Conservation (phyloP, 2,888 invertebrate species). For the Habrosyne pyritoides region DNA sequence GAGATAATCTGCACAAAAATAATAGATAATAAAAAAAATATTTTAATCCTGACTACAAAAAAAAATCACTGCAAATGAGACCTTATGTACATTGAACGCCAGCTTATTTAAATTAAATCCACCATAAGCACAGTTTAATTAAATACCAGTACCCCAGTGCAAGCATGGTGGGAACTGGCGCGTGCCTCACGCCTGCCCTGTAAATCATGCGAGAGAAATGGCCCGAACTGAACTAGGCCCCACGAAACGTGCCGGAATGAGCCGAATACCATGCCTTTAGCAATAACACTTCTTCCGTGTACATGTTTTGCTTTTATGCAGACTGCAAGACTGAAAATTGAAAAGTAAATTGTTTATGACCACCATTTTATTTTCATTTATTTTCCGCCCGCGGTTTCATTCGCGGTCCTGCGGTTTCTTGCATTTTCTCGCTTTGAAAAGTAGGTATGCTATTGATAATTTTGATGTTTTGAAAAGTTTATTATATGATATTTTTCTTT, state of each 20-base stretch:
- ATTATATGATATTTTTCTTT: no score
- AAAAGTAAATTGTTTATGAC: no score
- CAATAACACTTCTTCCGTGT: constrained; percentile 12
- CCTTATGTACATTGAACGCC: neutral
- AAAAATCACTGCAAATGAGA: neutral
- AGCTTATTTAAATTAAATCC: constrained; percentile 1
- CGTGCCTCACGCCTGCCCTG: constrained; percentile 44
- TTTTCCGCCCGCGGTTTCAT: no score
- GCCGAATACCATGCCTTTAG: constrained; percentile 11
- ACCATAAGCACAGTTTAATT: neutral
- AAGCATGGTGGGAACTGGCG: constrained; percentile 15
- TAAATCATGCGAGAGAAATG: constrained; percentile 59
- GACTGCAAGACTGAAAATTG: neutral
- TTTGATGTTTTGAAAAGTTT: no score
- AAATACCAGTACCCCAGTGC: neutral
- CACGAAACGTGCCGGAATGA: constrained; percentile 39
- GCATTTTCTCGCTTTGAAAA: no score
- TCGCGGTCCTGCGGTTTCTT: no score
- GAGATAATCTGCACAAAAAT: no score
- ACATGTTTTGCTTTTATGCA: neutral
- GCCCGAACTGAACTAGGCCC: constrained; percentile 12
- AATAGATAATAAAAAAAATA: no score
- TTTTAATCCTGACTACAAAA: no score
- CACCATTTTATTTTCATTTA: no score
- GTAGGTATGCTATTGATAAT: no score